Percentiles rank a stretch among this genome's conserved stretches.
Evolutionary conservation across 2,888 invertebrate species (phyloP).

Genomic region (Morpho achilles): DNA sequence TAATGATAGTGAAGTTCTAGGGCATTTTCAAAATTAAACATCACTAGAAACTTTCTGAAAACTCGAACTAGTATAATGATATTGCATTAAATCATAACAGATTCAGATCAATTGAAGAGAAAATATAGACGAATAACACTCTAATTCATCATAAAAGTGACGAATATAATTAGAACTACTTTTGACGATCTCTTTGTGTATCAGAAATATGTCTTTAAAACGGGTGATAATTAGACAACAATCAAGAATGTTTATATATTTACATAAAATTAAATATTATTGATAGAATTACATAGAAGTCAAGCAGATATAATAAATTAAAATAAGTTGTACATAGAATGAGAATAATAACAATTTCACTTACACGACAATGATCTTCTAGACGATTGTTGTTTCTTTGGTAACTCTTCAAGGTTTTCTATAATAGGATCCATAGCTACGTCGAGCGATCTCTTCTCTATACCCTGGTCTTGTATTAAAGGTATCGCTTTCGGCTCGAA

Average conservation of each 20-base stretch:
- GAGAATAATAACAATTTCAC: slow-evolving; percentile 20
- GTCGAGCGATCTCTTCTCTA: slow-evolving; percentile 56
- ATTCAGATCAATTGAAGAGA: background rate
- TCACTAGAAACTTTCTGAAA: slow-evolving; percentile 10
- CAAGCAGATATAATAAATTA: too few relatives aligned
- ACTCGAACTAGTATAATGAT: too few relatives aligned
- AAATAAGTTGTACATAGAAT: background rate
- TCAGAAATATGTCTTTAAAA: too few relatives aligned
- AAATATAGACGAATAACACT: too few relatives aligned
- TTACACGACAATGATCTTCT: slow-evolving; percentile 70
- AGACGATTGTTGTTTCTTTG: slow-evolving; percentile 44
- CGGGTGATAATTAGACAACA: too few relatives aligned
- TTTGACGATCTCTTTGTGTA: too few relatives aligned
- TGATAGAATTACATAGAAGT: too few relatives aligned
- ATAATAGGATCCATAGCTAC: slow-evolving; percentile 47
- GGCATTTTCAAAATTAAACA: slow-evolving; percentile 24
- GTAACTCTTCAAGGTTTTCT: slow-evolving; percentile 52
- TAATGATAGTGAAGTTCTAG: slow-evolving; percentile 29
- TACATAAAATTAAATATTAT: too few relatives aligned
- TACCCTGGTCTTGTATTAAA: slow-evolving; percentile 53
- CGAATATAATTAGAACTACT: too few relatives aligned
- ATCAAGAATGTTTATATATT: too few relatives aligned
- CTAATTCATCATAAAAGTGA: too few relatives aligned
- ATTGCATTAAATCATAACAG: background rate
- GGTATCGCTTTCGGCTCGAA: slow-evolving; percentile 64